Percentiles rank a stretch among this genome's conserved stretches.
Conservation (phyloP, 2,888 invertebrate genomes). For the Sycophila texana region DNA sequence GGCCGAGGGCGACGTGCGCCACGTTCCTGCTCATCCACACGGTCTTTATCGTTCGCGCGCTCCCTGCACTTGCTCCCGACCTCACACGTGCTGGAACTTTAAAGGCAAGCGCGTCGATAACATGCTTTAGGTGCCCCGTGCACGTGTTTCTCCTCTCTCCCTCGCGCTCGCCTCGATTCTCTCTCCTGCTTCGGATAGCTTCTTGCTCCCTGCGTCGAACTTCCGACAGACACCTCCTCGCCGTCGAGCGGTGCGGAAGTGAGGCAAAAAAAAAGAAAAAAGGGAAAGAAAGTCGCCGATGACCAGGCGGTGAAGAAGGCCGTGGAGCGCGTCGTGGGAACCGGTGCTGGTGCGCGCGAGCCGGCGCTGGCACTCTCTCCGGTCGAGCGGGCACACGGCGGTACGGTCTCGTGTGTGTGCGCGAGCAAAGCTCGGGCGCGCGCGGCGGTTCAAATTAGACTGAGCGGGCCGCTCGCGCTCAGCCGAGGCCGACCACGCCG, state of each 20-base stretch:
- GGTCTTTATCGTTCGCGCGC: neutral
- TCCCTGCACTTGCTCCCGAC: neutral
- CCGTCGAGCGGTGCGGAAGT: neutral
- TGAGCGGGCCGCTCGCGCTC: slow-evolving; percentile 72
- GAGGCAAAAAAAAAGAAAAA: neutral
- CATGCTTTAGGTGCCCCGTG: slow-evolving; percentile 49
- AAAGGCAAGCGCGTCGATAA: slow-evolving; percentile 31
- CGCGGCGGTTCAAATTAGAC: slow-evolving; percentile 76
- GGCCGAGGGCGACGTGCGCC: neutral
- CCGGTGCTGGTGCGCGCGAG: neutral
- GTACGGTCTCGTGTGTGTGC: slow-evolving; percentile 30
- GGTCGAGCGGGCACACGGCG: neutral
- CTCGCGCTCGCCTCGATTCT: neutral
- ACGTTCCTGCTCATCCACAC: neutral
- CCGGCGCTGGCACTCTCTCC: neutral
- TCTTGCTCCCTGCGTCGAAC: neutral
- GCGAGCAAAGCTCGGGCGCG: slow-evolving; percentile 72
- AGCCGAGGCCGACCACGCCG: slow-evolving; percentile 73
- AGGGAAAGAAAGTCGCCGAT: neutral
- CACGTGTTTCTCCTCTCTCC: neutral
- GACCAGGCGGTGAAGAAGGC: neutral
- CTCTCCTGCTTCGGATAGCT: no score
- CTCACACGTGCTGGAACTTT: slow-evolving; percentile 21
- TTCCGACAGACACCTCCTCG: neutral
- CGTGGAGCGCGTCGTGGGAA: neutral